phyloP scores from a whole-genome alignment of 2,888 invertebrate species.

The Sinopyrophorus schimmeli region DNA sequence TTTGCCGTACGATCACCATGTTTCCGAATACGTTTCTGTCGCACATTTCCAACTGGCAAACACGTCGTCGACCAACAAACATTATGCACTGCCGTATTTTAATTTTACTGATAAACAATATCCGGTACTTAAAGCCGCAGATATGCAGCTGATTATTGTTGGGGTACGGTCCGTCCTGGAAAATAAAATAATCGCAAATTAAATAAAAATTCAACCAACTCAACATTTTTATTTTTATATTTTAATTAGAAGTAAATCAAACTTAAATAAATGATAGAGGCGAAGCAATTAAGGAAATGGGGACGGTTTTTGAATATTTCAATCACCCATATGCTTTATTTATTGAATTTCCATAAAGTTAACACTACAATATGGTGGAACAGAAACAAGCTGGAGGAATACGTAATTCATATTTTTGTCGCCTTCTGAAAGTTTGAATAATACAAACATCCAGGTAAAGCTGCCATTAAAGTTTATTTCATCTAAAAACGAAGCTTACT shows the following conservation, averaged over 20 bases:
- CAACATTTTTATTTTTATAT: too few species aligned
- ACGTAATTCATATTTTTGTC: slow-evolving; percentile 43
- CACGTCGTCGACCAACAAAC: slow-evolving; percentile 32
- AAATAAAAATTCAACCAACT: too few species aligned
- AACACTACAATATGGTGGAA: slow-evolving; percentile 52
- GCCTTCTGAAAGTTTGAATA: slow-evolving; percentile 9
- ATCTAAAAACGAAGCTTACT: too few species aligned
- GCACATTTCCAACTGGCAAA: slow-evolving; percentile 47
- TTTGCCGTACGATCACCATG: slow-evolving; percentile 44
- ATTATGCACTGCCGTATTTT: slow-evolving; percentile 37
- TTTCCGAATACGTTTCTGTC: slow-evolving; percentile 50
- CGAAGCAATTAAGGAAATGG: too few species aligned
- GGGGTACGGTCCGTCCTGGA: slow-evolving; percentile 15
- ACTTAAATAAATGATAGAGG: too few species aligned
- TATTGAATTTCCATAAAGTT: slow-evolving; percentile 47
- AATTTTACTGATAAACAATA: slow-evolving; percentile 44
- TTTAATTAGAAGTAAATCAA: too few species aligned
- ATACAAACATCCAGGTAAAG: slow-evolving; percentile 7
- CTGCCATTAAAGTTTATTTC: too few species aligned
- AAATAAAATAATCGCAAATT: too few species aligned
- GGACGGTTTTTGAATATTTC: too few species aligned
- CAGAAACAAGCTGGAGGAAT: slow-evolving; percentile 47
- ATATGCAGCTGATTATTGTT: slow-evolving; percentile 23
- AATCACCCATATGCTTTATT: slow-evolving; percentile 20
- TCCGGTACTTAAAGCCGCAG: slow-evolving; percentile 31